Percentiles rank a stretch among this genome's conserved stretches.
These are phyloP conservation scores for Thereva nobilitata DNA, from an alignment of 2,888 invertebrate genomes.

Conservation along the genomic window DNA sequence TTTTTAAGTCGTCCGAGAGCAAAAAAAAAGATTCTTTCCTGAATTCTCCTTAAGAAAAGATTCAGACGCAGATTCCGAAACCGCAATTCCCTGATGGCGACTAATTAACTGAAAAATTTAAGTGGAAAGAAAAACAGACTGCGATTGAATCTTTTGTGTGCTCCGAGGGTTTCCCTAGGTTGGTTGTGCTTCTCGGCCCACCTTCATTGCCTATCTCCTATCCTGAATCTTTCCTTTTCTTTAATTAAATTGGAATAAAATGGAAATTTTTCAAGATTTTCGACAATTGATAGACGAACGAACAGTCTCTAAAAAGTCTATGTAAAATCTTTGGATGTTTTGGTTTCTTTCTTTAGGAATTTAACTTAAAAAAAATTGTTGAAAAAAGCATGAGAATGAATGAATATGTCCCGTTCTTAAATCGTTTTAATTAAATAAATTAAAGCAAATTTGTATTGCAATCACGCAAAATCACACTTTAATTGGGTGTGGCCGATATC, in stretches of 20 bases:
- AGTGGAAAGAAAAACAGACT: slow-evolving; percentile 16
- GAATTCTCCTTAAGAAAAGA: no score
- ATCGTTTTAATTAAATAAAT: no score
- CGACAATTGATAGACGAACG: slow-evolving; percentile 7
- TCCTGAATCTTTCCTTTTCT: slow-evolving; percentile 11
- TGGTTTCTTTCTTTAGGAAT: no score
- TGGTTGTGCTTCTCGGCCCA: background rate
- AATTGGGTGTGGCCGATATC: no score
- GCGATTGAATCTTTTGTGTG: slow-evolving; percentile 26
- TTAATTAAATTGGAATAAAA: slow-evolving; percentile 30
- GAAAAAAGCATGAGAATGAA: no score
- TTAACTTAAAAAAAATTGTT: no score
- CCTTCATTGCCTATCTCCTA: slow-evolving; percentile 19
- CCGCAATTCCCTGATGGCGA: slow-evolving; percentile 9
- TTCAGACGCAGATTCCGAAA: background rate
- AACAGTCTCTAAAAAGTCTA: background rate
- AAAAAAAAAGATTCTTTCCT: no score
- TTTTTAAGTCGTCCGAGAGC: no score
- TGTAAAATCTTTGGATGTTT: no score
- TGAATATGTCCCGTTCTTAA: no score
- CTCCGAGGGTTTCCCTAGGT: background rate
- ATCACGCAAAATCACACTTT: no score
- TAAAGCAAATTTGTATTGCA: no score
- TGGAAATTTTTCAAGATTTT: slow-evolving; percentile 28
- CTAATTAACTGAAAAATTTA: slow-evolving; percentile 25